A percentile compares a stretch with the other conserved stretches of the same genome.
Conservation (phyloP, 2,888 invertebrate genomes). For the Geotrupes spiniger region DNA sequence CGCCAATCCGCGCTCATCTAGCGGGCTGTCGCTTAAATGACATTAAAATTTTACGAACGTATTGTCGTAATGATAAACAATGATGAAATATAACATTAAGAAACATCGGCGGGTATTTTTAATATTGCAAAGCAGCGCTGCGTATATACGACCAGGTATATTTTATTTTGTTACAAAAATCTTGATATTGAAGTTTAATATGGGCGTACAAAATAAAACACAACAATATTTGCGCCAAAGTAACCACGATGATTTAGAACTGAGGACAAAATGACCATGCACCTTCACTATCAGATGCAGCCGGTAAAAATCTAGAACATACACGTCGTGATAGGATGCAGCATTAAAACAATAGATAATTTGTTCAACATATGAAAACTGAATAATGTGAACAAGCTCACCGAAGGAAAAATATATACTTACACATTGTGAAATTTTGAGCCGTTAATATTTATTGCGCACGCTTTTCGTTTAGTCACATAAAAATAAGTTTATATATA, state of each 20-base stretch:
- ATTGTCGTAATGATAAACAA: background rate
- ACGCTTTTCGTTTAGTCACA: background rate
- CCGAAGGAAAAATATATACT: background rate
- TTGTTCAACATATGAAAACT: conserved; percentile 28
- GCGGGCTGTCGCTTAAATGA: conserved; percentile 3
- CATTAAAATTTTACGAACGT: background rate
- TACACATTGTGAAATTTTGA: conserved; percentile 5
- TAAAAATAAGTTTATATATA: too few relatives aligned
- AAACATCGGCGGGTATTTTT: too few relatives aligned
- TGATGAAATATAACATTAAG: too few relatives aligned
- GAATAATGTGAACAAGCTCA: conserved; percentile 23
- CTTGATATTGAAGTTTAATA: too few relatives aligned
- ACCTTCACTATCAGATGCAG: conserved; percentile 6
- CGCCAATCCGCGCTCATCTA: conserved; percentile 15
- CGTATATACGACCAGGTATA: too few relatives aligned
- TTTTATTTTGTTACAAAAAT: too few relatives aligned
- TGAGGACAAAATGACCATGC: conserved; percentile 19
- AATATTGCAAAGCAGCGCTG: too few relatives aligned
- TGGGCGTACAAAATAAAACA: too few relatives aligned
- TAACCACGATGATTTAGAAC: background rate
- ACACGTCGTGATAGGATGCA: conserved; percentile 31
- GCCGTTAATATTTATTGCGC: background rate
- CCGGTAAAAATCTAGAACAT: conserved; percentile 17
- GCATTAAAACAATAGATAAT: conserved; percentile 34
- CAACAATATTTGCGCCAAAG: too few relatives aligned